Evolutionary conservation across 2,888 invertebrate species (phyloP).

Genomic region (Quadroppia sp.): DNA sequence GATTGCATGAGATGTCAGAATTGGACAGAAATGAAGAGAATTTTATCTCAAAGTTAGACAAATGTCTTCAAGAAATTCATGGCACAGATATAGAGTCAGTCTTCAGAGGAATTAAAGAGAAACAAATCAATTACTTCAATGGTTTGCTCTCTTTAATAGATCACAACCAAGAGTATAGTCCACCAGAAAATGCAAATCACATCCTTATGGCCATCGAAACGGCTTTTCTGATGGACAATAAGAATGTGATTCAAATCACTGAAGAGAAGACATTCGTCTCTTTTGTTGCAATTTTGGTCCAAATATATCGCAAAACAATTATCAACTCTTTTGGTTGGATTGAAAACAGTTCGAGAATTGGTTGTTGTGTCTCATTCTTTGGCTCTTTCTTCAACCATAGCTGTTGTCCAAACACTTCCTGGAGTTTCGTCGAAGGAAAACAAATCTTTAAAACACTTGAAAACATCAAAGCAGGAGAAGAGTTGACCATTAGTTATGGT

Average conservation of each 20-base stretch:
- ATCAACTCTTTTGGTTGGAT: slow-evolving; percentile 2
- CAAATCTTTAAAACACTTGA: not conserved
- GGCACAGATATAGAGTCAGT: not conserved
- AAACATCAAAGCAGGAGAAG: slow-evolving; percentile 10
- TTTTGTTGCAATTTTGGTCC: not conserved
- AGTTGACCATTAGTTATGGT: not conserved
- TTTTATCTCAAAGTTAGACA: not conserved
- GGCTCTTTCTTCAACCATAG: not conserved
- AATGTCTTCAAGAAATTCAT: not conserved
- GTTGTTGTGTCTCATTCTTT: not conserved
- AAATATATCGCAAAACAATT: not conserved
- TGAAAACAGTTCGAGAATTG: not conserved
- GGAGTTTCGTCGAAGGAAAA: not conserved
- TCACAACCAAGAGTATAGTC: not conserved
- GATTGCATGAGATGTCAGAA: too few relatives aligned
- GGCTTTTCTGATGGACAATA: slow-evolving; percentile 1
- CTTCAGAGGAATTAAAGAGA: not conserved
- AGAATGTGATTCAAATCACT: not conserved
- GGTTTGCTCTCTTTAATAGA: not conserved
- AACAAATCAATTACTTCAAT: not conserved
- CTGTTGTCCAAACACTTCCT: not conserved
- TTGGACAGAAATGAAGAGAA: not conserved
- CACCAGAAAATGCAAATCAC: not conserved
- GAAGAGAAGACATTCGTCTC: not conserved
- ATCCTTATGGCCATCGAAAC: slow-evolving; percentile 15